phyloP scores from a whole-genome alignment of 2,797 vertebrate species.

The Helarctos malayanus region DNA sequence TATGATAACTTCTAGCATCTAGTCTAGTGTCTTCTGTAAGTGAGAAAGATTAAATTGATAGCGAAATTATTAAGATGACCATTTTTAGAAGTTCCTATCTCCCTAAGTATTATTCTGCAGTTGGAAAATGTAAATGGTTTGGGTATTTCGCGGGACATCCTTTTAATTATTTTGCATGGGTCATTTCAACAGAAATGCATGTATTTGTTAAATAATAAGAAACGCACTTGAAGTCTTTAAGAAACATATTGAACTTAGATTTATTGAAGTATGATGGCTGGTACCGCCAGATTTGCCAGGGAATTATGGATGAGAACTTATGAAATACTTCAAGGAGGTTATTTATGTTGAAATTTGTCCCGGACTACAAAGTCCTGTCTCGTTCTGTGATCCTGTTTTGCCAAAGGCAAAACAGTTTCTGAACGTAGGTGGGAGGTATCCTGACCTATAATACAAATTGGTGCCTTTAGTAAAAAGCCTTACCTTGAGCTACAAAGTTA shows the following conservation, averaged over 20 bases:
- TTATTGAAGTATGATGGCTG: background rate
- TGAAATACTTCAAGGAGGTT: slow-evolving; percentile 23
- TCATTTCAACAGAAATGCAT: background rate
- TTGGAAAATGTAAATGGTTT: slow-evolving; percentile 35
- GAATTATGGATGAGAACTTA: slow-evolving; percentile 33
- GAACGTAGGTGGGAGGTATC: background rate
- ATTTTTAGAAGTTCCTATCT: background rate
- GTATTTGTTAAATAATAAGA: slow-evolving; percentile 45
- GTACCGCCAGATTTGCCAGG: background rate
- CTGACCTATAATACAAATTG: slow-evolving; percentile 55
- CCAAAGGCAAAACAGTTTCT: slow-evolving; percentile 60
- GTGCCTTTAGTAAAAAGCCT: slow-evolving; percentile 57
- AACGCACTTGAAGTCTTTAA: background rate
- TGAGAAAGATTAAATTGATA: background rate
- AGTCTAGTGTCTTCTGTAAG: background rate
- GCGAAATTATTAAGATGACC: background rate
- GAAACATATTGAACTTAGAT: background rate
- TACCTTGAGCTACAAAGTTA: slow-evolving; percentile 43
- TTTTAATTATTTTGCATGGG: background rate
- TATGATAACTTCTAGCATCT: background rate
- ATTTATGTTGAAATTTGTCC: slow-evolving; percentile 64
- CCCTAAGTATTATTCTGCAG: background rate
- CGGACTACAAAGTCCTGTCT: slow-evolving; percentile 51
- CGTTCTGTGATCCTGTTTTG: slow-evolving; percentile 57
- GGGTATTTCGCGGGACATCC: background rate